A percentile compares a stretch with the other conserved stretches of the same genome.
Evolutionary conservation across 30 jellyfish, hydroid and myxozoan species (phyloP).

Genomic region (Pelagia noctiluca): DNA sequence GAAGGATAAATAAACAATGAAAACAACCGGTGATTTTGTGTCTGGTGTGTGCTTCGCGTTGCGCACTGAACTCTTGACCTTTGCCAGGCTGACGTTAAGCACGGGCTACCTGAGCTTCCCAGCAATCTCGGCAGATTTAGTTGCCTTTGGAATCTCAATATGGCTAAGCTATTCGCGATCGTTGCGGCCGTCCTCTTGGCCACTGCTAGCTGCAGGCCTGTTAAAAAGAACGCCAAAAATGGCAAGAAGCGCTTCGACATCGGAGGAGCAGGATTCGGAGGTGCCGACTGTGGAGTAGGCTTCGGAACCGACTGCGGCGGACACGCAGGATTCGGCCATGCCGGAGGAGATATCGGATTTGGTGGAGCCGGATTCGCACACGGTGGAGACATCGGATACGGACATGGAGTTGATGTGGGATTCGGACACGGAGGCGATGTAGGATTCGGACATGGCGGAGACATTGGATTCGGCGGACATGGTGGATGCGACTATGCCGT

Average conservation of each 20-base stretch:
- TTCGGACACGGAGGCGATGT: conserved; percentile 48
- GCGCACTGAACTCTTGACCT: conserved; percentile 10
- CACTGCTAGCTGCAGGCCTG: conserved; percentile 51
- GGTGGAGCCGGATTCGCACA: conserved; percentile 54
- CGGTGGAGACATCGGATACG: conserved; percentile 29
- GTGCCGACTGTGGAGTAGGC: conserved; percentile 23
- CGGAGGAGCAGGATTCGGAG: conserved; percentile 56
- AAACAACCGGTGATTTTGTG: too few species aligned
- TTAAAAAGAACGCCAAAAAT: conserved; percentile 47
- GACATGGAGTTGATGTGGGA: conserved; percentile 44
- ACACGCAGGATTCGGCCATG: conserved; percentile 30
- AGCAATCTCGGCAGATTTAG: too few species aligned
- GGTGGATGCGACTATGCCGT: conserved; percentile 44
- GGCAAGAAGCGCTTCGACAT: conserved; percentile 36
- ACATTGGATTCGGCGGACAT: conserved; percentile 51
- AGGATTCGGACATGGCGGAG: conserved; percentile 33
- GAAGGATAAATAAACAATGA: too few species aligned
- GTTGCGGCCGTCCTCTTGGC: conserved; percentile 48
- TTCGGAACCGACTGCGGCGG: conserved; percentile 2
- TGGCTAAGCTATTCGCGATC: conserved; percentile 55
- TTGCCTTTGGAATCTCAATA: too few species aligned
- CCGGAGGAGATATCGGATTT: conserved; percentile 22
- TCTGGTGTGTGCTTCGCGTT: too few species aligned
- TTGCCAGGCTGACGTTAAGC: not conserved
- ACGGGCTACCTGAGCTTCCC: not conserved